Percentiles rank a stretch among this genome's conserved stretches.
Conservation (phyloP, 2,888 invertebrate genomes). For the Campoplex capitator region DNA sequence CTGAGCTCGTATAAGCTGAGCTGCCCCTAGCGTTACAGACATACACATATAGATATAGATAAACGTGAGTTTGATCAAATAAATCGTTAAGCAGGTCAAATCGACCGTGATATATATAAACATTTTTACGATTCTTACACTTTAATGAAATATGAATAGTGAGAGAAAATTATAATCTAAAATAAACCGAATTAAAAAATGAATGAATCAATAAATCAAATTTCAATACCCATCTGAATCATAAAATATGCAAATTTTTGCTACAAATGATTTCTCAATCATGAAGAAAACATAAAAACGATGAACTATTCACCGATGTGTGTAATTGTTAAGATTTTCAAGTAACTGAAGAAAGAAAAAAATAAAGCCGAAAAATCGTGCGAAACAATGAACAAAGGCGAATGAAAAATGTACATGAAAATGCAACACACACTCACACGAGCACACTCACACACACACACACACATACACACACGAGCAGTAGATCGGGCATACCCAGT, state of each 20-base stretch:
- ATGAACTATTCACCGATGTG: not conserved
- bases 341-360: not conserved
- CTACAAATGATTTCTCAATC: not conserved
- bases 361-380: conserved; percentile 9
- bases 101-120: conserved; percentile 6
- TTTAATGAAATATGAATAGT: not conserved
- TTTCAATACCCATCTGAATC: no score
- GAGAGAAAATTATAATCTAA: not conserved
- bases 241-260: not conserved
- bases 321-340: not conserved
- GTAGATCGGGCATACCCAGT: conserved; percentile 81
- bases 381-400: conserved; percentile 9
- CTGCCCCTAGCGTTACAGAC: conserved; percentile 80
- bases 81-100: conserved; percentile 53
- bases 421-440: conserved; percentile 34
- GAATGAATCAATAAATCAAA: not conserved
- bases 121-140: not conserved
- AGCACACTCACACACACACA: conserved; percentile 51
- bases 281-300: conserved; percentile 12
- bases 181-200: not conserved
- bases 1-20: conserved; percentile 83
- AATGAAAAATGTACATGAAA: conserved; percentile 32
- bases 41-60: conserved; percentile 53
- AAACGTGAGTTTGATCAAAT: conserved; percentile 64
- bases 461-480: conserved; percentile 69